Conservation (phyloP, 2,113 vertebrate genomes). For the Hippocampus mohnikei region DNA sequence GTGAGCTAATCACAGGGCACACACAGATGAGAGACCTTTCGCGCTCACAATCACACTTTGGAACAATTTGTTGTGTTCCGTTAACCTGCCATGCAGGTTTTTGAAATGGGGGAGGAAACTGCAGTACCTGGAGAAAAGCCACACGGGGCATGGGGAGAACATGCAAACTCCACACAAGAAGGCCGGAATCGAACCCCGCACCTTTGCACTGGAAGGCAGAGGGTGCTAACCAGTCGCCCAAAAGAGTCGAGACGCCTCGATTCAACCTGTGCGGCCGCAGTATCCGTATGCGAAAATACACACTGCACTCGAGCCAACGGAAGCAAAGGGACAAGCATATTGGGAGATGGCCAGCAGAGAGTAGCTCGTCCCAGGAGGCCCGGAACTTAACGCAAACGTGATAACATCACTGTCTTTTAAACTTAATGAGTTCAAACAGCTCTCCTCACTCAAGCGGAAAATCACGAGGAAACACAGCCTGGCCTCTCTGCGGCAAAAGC, state of each 20-base stretch:
- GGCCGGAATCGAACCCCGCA: no score
- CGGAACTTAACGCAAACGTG: slow-evolving; percentile 20
- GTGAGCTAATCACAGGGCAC: no score
- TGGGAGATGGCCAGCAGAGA: slow-evolving; percentile 16
- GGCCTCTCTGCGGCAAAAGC: slow-evolving; percentile 39
- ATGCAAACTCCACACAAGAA: no score
- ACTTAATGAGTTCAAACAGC: slow-evolving; percentile 57
- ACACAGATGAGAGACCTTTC: no score
- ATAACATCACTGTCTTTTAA: slow-evolving; percentile 46
- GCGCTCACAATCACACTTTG: no score
- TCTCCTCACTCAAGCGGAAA: slow-evolving; percentile 43
- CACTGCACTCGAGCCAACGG: background rate
- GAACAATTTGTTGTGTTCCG: no score
- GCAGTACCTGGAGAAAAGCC: no score
- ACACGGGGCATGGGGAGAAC: no score
- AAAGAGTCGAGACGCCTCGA: background rate
- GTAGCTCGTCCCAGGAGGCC: slow-evolving; percentile 15
- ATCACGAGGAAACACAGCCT: slow-evolving; percentile 45
- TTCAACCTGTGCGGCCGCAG: background rate
- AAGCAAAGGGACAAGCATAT: background rate
- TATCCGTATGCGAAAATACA: background rate
- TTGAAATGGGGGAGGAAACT: no score
- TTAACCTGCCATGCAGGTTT: no score
- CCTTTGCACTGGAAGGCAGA: no score
- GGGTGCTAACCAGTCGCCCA: no score